A percentile compares a stretch with the other conserved stretches of the same genome.
Conservation (phyloP, 2,113 vertebrate species). For the Columba livia region DNA sequence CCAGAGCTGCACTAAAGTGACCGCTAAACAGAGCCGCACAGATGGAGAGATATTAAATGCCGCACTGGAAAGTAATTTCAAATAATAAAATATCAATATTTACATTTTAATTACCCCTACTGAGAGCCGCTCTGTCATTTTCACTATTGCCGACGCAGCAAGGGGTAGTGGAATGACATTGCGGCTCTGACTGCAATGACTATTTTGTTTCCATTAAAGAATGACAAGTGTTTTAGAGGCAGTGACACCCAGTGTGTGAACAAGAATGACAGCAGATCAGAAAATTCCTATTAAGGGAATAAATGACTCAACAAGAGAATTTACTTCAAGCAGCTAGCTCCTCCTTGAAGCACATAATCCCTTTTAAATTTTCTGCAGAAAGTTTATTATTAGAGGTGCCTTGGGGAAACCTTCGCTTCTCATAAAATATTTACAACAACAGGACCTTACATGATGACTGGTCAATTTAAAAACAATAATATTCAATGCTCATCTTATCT, state of each 20-base stretch:
- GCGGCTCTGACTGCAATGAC: constrained; percentile 81
- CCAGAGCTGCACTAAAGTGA: constrained; percentile 89
- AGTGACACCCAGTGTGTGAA: constrained; percentile 81
- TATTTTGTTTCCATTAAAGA: constrained; percentile 90
- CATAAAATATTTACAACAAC: constrained; percentile 62
- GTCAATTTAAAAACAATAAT: constrained; percentile 71
- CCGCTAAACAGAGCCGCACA: constrained; percentile 90
- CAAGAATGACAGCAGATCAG: constrained; percentile 83
- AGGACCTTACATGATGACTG: constrained; percentile 48
- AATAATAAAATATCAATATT: constrained; percentile 99
- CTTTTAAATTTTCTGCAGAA: constrained; percentile 68
- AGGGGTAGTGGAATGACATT: constrained; percentile 85
- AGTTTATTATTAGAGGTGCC: constrained; percentile 72
- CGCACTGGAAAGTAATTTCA: constrained; percentile 97
- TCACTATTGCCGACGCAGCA: constrained; percentile 85
- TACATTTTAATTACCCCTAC: constrained; percentile 99
- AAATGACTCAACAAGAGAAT: constrained; percentile 79
- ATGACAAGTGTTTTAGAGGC: constrained; percentile 85
- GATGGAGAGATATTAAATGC: constrained; percentile 99
- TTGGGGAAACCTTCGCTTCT: constrained; percentile 58
- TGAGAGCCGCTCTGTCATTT: constrained; percentile 87
- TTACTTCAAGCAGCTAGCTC: constrained; percentile 62
- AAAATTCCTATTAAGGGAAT: constrained; percentile 86
- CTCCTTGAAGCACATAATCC: constrained; percentile 71
- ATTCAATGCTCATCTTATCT: not conserved